phyloP scores from a whole-genome alignment of 2,888 invertebrate species.

The Drosophila rellima region DNA sequence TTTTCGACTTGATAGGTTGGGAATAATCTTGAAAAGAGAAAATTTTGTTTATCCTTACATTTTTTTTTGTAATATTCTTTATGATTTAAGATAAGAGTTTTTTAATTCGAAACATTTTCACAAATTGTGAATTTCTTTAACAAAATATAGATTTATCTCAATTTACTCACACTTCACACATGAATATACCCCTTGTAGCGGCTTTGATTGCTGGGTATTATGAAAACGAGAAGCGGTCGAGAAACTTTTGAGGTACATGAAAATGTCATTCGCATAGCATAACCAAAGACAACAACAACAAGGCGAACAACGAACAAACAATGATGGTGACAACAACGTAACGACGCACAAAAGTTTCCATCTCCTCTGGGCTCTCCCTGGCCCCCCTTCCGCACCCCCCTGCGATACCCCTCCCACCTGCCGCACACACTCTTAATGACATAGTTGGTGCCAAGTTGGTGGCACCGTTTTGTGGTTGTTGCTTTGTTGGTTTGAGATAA shows the following conservation, averaged over 20 bases:
- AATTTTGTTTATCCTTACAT: no score
- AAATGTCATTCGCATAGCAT: constrained; percentile 81
- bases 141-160: neutral
- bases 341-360: constrained; percentile 76
- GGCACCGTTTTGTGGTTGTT: constrained; percentile 67
- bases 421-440: constrained; percentile 44
- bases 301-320: constrained; percentile 36
- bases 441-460: constrained; percentile 68
- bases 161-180: neutral
- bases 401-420: constrained; percentile 5
- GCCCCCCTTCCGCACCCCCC: neutral
- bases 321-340: constrained; percentile 60
- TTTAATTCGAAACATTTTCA: no score
- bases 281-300: constrained; percentile 45
- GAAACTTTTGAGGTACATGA: constrained; percentile 78
- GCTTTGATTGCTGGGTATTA: constrained; percentile 23
- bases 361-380: constrained; percentile 26
- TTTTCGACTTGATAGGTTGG: neutral
- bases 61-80: no score
- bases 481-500: constrained; percentile 57
- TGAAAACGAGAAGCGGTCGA: constrained; percentile 73
- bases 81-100: neutral
- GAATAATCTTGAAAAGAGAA: neutral
- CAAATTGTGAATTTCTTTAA: neutral
- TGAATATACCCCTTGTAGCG: neutral